These are phyloP conservation scores for Digitonthophagus gazella DNA, from an alignment of 2,888 invertebrate genomes.

Conservation along the genomic window DNA sequence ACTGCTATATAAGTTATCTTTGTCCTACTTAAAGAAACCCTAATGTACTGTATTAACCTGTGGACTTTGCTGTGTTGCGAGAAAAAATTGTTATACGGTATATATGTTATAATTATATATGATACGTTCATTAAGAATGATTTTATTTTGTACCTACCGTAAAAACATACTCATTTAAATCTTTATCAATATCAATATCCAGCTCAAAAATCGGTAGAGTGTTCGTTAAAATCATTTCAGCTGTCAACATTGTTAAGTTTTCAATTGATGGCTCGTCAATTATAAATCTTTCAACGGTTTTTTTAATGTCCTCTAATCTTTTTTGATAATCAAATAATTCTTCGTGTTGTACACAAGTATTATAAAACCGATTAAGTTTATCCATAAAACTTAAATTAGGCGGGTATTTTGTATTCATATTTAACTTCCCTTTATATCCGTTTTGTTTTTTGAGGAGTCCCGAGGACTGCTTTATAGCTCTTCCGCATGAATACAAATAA, in stretches of 20 bases:
- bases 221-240: conserved; percentile 34
- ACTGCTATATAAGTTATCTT: no score
- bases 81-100: no score
- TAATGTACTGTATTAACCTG: no score
- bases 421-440: conserved; percentile 29
- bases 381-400: conserved; percentile 21
- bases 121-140: no score
- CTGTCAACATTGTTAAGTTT: conserved; percentile 36
- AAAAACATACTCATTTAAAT: conserved; percentile 32
- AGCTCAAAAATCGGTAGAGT: conserved; percentile 38
- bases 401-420: no score
- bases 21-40: no score
- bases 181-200: conserved; percentile 34
- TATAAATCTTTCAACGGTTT: conserved; percentile 28
- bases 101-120: no score
- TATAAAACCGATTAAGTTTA: conserved; percentile 37
- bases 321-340: conserved; percentile 34
- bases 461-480: conserved; percentile 11
- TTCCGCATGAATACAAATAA: conserved; percentile 41
- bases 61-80: no score
- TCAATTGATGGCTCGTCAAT: not conserved
- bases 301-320: conserved; percentile 34
- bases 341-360: conserved; percentile 38
- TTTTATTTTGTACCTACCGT: no score
- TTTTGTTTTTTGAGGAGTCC: conserved; percentile 28